These are phyloP conservation scores for Lasioglossum pauxillum DNA, from an alignment of 2,888 invertebrate species.

Conservation along the genomic window DNA sequence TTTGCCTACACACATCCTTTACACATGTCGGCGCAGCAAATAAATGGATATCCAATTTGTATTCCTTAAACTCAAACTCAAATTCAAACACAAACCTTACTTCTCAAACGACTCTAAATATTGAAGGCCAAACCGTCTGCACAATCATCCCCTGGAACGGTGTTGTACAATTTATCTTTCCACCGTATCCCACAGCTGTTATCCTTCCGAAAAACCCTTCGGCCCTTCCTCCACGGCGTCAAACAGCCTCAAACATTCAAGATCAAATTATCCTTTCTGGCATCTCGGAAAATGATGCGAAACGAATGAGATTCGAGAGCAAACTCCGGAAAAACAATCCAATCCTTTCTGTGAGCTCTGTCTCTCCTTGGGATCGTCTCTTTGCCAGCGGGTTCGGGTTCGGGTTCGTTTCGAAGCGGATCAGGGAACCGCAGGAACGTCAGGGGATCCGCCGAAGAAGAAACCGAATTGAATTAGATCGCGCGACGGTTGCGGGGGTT, in stretches of 20 bases:
- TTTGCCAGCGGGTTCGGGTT: neutral
- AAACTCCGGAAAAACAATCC: neutral
- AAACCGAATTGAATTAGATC: conserved; percentile 45
- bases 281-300: neutral
- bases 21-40: neutral
- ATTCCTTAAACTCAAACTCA: neutral
- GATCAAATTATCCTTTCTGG: neutral
- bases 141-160: too few relatives aligned
- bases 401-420: conserved; percentile 24
- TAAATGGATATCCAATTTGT: neutral
- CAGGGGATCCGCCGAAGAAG: neutral
- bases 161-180: too few relatives aligned
- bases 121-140: too few relatives aligned
- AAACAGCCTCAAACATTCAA: neutral
- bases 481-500: neutral
- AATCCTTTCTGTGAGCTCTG: conserved; percentile 13
- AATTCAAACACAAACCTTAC: neutral
- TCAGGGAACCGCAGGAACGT: neutral
- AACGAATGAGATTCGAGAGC: neutral
- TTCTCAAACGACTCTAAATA: neutral
- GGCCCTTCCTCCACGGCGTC: neutral
- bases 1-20: neutral
- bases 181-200: too few relatives aligned
- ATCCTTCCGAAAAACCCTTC: neutral
- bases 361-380: neutral